Evolutionary conservation across 2,797 vertebrate genomes (phyloP), one percentile per base, ranked within the genome.

Genomic region (Phylloscopus collybita): DNA sequence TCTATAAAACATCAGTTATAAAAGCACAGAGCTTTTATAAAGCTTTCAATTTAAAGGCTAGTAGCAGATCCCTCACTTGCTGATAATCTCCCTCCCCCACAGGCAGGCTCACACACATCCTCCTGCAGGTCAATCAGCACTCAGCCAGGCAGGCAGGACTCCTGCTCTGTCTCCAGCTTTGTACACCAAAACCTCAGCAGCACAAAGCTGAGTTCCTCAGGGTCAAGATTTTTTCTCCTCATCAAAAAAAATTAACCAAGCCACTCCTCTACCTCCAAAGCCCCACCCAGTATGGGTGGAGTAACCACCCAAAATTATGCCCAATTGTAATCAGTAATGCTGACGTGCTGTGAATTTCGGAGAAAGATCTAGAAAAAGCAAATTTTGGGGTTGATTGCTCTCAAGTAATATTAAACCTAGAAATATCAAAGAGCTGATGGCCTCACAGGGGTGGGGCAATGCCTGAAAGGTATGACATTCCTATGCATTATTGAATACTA

Each of bases 1-100:
- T 97, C 96, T 96, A 97, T 97, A 96, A 96, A 96, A 96, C 95
- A 96, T 96, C 95, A 97, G 70, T 92, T 96, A 92, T 66, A 92
- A 96, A 95, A 95, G 67, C 76, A 62, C 40, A n/a, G 85, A 92
- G 82, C 78, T 69, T 69, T 69, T 76, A 93, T 96, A 93, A 96
- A 91, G 91, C 91, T 95, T 95, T 88, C 95, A 92, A 84, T 95
- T 95, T 97, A 94, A 93, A 95, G 93, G 76, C 87, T 96, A 96
- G 89, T 70, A 90, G 73, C 90, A 91, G 62, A 70, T 88, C 69
- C 65, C 47, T 75, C 62, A 42, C 76, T 93, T 64, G 86, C 89
- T 90, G 73, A 53, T 94, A 38, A 59, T 76, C n/a, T 74, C 61
- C 87, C 92, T 93, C 84, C 85, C 72, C 51, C 56, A 11, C 66